Evolutionary conservation across 1,140 invertebrate genomes (phyloP), one percentile per base, ranked within the genome.

Genomic region (Saccostrea cuccullata): DNA sequence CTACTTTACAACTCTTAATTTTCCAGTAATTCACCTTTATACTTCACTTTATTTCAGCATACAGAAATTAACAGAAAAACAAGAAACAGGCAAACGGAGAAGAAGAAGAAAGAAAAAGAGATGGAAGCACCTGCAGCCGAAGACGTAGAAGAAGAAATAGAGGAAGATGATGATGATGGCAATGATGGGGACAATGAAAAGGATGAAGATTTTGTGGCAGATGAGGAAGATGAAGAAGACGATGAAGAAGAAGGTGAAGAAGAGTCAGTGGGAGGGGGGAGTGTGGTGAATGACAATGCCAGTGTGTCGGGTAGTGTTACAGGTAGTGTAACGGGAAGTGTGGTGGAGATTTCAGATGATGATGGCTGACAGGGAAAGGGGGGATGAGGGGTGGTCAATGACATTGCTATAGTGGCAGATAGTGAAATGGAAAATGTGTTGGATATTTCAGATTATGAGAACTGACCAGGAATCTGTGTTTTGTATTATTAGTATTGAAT

Each of bases 51-150:
- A 91, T 94, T 93, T 15, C 92, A 96, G 95, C 93, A 17, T 96
- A 96, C 90, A 96, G 95, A 89, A 96, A 95, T 90, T 95, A 94
- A 88, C 96, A 96, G 90, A 96, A 96, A 91, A 96, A 95, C 58
- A 96, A 96, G 88, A 96, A 96, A 91, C 96, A 96, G 91, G 95
- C 96, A 47, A 94, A 94, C 23, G 94, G n/a, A 95, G 1, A 96
- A 96, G 85, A 96, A 95, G 60, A 96, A 96, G 89, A 95, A 94
- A 89, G 93, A 93, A 23, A 91, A 90, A 30, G 90, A 90, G 58
- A 55, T 90, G 47, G 86, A 90, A 55, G 86, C 26, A n/a, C 89
- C 89, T 30, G 87, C 89, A 36, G 88, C 83, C 30, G 91, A 90
- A 83, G 90, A 91, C 13, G 85, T 86, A 9, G 85, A 83, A 15